Evolutionary conservation across 2,797 vertebrate genomes (phyloP), one percentile per base, ranked within the genome.

Genomic region (Naso thynnoides): DNA sequence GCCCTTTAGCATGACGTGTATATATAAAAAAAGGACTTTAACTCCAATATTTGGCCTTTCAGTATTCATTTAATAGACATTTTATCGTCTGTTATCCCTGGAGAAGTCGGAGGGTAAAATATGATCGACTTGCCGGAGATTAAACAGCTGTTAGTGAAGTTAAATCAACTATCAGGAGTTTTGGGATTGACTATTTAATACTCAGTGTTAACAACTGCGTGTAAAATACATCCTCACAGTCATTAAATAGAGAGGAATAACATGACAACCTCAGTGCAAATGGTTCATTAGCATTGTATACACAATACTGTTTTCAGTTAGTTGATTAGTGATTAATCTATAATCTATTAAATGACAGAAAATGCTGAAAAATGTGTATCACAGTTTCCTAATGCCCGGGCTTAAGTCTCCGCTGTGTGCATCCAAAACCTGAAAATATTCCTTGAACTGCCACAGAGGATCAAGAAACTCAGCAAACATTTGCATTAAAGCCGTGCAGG

Each of bases 1-100:
- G 18, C 36, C 13, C 21, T 19, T 10, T 73, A 52, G 74, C 65
- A 76, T 88, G 86, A 88, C 86, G 83, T 88, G 81, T 72, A 48
- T 24, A 2, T 53, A n/a, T n/a, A n/a, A n/a, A n/a, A n/a, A n/a
- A 55, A 21, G 39, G 0, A 44, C 29, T 24, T 41, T 19, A 38
- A 13, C n/a, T 10, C 24, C 0, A 19, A 1, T 24, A 8, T 13
- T 38, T 27, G 1, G 0, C 1, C 1, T 4, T 18, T 3, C 29
- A 14, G 39, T 10, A 26, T 24, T 2, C 0, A 48, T 24, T 5
- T 13, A 5, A 29, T 1, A 2, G 1, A 19, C 3, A 1, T 5
- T 27, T 5, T 19, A 2, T 44, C 3, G 57, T 11, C 10, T 58
- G 26, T 29, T 18, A 60, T 18, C 18, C 1, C 7, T 16, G n/a